Evolutionary conservation across 1,140 invertebrate species (phyloP).

Genomic region (Drosophila nigrodunni): DNA sequence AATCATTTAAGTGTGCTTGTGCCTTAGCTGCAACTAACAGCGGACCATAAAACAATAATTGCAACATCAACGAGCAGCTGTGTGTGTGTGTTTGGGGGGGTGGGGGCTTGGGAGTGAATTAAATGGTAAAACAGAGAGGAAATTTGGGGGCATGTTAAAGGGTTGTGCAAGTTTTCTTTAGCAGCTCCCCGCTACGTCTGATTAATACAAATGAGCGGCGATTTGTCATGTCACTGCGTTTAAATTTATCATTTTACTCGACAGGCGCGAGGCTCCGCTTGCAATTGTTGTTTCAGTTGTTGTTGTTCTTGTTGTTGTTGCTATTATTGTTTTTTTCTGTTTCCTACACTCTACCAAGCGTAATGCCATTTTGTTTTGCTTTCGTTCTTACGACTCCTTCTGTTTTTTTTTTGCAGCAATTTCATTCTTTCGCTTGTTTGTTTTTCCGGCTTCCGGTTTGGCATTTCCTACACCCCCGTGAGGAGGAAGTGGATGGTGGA

Average conservation of each 20-base stretch:
- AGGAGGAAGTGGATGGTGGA: background rate
- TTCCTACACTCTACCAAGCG: constrained; percentile 65
- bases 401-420: background rate
- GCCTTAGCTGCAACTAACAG: constrained; percentile 51
- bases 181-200: constrained; percentile 54
- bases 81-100: background rate
- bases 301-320: constrained; percentile 26
- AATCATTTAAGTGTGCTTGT: constrained; percentile 50
- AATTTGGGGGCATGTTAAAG: constrained; percentile 24
- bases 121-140: background rate
- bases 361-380: constrained; percentile 55
- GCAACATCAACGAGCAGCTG: constrained; percentile 66
- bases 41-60: constrained; percentile 77
- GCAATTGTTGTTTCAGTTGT: constrained; percentile 52
- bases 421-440: constrained; percentile 67
- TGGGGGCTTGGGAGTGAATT: background rate
- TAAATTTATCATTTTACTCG: constrained; percentile 81
- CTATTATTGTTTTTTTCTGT: constrained; percentile 32
- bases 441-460: constrained; percentile 72
- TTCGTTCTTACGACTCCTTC: constrained; percentile 38
- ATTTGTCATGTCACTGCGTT: constrained; percentile 83
- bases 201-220: constrained; percentile 83
- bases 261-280: constrained; percentile 61
- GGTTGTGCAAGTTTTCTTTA: constrained; percentile 43
- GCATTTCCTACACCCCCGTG: constrained; percentile 45